A percentile compares a stretch with the other conserved stretches of the same genome.
Conservation (phyloP, 2,797 vertebrate species). For the Masticophis lateralis region DNA sequence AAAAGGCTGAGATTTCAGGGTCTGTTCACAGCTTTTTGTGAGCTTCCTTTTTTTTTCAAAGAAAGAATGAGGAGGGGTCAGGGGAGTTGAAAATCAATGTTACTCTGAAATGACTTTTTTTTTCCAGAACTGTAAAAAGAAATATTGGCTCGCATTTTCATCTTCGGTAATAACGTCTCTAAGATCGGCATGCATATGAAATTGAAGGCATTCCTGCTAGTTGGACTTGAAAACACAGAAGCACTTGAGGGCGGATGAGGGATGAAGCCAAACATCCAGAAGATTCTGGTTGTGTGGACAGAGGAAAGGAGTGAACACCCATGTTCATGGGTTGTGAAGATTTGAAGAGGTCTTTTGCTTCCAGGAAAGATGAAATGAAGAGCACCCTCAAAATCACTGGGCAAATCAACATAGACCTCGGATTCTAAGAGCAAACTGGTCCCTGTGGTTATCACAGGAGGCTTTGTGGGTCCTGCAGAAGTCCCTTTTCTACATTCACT, state of each 20-base stretch:
- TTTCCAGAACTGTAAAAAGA: background rate
- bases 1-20: background rate
- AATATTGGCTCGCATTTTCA: background rate
- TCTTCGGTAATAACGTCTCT: background rate
- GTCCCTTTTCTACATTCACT: background rate
- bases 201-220: background rate
- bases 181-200: background rate
- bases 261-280: background rate
- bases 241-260: background rate
- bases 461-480: background rate
- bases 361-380: background rate
- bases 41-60: conserved; percentile 6
- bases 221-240: background rate
- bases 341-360: background rate
- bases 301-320: background rate
- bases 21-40: background rate
- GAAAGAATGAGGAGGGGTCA: background rate
- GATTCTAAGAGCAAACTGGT: background rate
- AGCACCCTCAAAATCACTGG: background rate
- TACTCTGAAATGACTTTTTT: background rate
- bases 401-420: background rate
- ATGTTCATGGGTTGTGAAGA: background rate
- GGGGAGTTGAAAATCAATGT: background rate
- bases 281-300: background rate
- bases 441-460: background rate